phyloP scores from a whole-genome alignment of 2,797 vertebrate genomes.

The Sardinella longiceps region DNA sequence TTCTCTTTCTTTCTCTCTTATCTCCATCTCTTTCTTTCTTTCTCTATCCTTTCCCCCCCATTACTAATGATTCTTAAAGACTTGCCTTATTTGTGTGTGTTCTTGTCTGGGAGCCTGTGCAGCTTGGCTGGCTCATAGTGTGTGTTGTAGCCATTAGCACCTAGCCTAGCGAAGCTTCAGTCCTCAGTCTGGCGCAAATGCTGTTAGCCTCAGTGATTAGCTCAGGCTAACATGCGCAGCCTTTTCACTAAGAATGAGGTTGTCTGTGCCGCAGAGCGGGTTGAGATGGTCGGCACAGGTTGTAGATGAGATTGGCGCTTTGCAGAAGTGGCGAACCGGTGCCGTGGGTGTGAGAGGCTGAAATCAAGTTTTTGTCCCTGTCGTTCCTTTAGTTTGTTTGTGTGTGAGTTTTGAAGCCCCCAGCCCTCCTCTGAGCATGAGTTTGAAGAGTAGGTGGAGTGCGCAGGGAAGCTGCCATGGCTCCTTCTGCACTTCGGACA shows the following conservation, averaged over 20 bases:
- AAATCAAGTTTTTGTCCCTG: background rate
- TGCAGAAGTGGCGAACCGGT: background rate
- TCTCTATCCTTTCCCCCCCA: constrained; percentile 59
- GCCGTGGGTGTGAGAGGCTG: background rate
- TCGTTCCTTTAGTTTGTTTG: background rate
- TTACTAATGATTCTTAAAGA: constrained; percentile 5
- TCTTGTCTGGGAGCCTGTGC: constrained; percentile 9
- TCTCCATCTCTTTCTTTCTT: constrained; percentile 62
- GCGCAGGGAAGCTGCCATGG: constrained; percentile 28
- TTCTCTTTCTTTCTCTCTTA: constrained; percentile 42
- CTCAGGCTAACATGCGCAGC: background rate
- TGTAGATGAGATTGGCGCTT: background rate
- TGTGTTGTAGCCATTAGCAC: background rate
- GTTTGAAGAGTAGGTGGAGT: constrained; percentile 38
- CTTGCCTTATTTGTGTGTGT: constrained; percentile 23
- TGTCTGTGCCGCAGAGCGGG: background rate
- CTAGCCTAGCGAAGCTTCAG: background rate
- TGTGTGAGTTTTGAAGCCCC: background rate
- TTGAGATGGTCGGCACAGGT: background rate
- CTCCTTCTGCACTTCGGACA: constrained; percentile 54
- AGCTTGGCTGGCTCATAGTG: background rate
- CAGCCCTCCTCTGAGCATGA: constrained; percentile 22
- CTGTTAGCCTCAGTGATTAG: background rate
- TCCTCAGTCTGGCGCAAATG: background rate
- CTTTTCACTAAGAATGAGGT: background rate